Conservation (phyloP, 2,797 vertebrate species). For the Gobionotothen gibberifrons region DNA sequence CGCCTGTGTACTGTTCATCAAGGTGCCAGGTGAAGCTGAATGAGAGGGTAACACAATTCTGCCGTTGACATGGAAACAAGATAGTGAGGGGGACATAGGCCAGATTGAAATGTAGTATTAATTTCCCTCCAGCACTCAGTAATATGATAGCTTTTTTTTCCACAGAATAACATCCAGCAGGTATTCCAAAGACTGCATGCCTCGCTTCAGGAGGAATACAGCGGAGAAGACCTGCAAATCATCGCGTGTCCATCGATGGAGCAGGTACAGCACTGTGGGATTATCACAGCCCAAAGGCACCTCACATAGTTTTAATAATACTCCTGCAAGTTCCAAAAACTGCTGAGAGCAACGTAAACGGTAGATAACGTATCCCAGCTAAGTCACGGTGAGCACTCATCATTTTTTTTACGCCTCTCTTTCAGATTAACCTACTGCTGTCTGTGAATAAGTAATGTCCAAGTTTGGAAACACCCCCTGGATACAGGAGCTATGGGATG, state of each 20-base stretch:
- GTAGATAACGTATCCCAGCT: constrained; percentile 49
- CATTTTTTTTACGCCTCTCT: constrained; percentile 57
- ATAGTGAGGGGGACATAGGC: constrained; percentile 58
- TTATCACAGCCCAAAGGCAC: constrained; percentile 46
- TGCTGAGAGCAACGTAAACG: constrained; percentile 51
- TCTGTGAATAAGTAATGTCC: constrained; percentile 89
- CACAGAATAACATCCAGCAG: constrained; percentile 96
- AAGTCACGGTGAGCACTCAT: constrained; percentile 49
- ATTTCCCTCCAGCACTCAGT: constrained; percentile 70
- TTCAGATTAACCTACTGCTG: constrained; percentile 94
- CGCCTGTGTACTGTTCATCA: constrained; percentile 63
- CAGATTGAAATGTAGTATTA: constrained; percentile 72
- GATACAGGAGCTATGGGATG: constrained; percentile 32
- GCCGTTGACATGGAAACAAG: constrained; percentile 81
- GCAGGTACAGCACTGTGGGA: constrained; percentile 75
- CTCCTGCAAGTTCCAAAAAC: constrained; percentile 46
- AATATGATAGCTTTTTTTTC: constrained; percentile 64
- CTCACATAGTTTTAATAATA: constrained; percentile 58
- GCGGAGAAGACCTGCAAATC: constrained; percentile 93
- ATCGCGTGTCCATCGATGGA: constrained; percentile 95
- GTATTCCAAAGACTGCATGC: constrained; percentile 94
- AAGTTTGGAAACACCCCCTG: constrained; percentile 34
- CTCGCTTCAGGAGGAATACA: constrained; percentile 95
- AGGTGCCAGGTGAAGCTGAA: constrained; percentile 71
- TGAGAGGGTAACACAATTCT: constrained; percentile 63